Evolutionary conservation across 23 tunicate species (phyloP), one percentile per base, ranked within the genome.

Genomic region (Ciona savignyi): DNA sequence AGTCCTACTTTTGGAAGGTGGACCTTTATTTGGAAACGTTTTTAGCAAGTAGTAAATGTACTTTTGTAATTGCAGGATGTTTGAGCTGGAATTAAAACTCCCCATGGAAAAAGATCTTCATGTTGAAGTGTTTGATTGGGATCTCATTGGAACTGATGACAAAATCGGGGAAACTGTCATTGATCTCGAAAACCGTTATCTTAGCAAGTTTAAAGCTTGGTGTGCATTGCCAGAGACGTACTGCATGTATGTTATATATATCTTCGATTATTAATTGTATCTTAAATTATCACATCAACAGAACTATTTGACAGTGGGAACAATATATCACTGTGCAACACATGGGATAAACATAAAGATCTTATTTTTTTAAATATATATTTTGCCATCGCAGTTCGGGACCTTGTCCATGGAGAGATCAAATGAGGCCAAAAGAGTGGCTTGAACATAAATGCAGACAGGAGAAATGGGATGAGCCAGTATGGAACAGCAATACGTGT

Each of bases 401-500:
- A 4, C 91, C 97, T 3, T 76, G 70, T 29, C 76, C 79, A 2
- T 91, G 97, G 97, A 48, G 97, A 33, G 90, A 80, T 49, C 97
- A 91, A 66, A 65, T 76, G 76, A 84, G 77, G 0, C 97, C 97
- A 0, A 91, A 84, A 71, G 91, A 91, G 42, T 80, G 86, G 97
- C 33, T 91, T 33, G 29, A 75, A 30, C 83, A 91, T 33, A 84
- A 79, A 66, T 82, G 83, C 24, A 67, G 75, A 35, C 34, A 70
- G 11, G 75, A 76, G 28, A 81, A 82, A 19, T 63, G 84, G 72
- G 91, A 91, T 67, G 91, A 91, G 42, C 97, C 97, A 56, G 86
- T 91, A 1, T 91, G 97, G 97, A 91, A 91, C 78, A 83, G 97
- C 19, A 91, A 91, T 72, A 80, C 97, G 20, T 81, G 97, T 68